Conservation (phyloP, 2,888 invertebrate genomes). For the Periphyllus acericola region DNA sequence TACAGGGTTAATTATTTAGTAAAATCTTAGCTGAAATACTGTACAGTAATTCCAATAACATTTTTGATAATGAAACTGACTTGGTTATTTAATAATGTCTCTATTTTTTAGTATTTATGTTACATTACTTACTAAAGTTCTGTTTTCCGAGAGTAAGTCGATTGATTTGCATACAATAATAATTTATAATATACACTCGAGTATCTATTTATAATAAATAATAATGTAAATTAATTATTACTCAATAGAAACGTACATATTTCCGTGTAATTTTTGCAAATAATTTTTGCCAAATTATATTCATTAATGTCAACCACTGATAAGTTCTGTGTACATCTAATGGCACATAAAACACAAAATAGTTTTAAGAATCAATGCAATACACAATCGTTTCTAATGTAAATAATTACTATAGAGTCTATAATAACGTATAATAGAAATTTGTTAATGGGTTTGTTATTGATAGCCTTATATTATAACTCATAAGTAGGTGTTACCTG, state of each 20-base stretch:
- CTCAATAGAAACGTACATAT: not conserved
- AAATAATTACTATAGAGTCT: not conserved
- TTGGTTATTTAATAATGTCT: too few species aligned
- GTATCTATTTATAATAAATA: not conserved
- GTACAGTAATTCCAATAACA: not conserved
- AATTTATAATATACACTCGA: not conserved
- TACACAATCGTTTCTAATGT: conserved; percentile 38
- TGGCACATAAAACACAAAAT: conserved; percentile 39
- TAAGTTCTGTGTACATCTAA: not conserved
- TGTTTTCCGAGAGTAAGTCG: too few species aligned
- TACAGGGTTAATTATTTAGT: not conserved
- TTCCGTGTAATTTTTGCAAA: not conserved
- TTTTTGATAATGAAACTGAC: not conserved
- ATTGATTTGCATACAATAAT: too few species aligned
- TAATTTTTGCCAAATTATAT: not conserved
- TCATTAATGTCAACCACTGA: not conserved
- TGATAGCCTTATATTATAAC: not conserved
- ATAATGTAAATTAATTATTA: not conserved
- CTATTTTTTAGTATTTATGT: too few species aligned
- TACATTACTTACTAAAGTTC: too few species aligned
- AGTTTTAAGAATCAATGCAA: conserved; percentile 22
- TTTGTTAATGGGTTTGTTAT: conserved; percentile 57
- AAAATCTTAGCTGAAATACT: not conserved
- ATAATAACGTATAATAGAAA: not conserved
- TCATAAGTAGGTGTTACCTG: not conserved